Base-by-base conservation (phyloP, 2,888 invertebrate genomes). In the Diarsia mendica region DNA sequence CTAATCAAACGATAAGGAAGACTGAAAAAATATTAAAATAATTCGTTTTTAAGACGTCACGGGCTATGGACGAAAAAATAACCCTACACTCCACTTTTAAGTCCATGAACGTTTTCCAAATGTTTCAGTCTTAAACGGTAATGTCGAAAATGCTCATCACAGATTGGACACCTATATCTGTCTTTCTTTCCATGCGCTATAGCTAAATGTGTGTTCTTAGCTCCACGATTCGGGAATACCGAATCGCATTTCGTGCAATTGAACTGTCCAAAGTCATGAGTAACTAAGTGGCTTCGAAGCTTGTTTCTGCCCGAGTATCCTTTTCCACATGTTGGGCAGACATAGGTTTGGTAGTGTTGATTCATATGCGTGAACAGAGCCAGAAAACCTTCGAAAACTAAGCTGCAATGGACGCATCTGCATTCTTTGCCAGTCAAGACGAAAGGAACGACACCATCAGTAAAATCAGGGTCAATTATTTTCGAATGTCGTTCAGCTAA, bases 241-340 rank as follows among this genome's bases (percentile, higher is more conserved):
- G 90, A 88, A 63, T 92, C 92, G 84, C 97, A 97, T 78, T 95
- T 94, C 0, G 93, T 76, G 83, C 97, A 97, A 13, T 89, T 85
- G 73, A 94, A 95, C 44, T 93, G 89, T 0, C 95, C 93, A 3
- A 90, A 87, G 61, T 94, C 91, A 78, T 97, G 97, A 67, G 89
- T 87, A 23, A 87, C 89, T 53, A 93, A 90, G 77, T 97, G 97
- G 28, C 95, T 90, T 63, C 93, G 90, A 49, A 96, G 90, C 63
- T 95, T 95, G 10, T 94, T 92, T n/a, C 91, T 91, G 23, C 92
- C 92, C 2, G 95, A 93, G 85, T 93, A 97, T 5, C 94, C 94
- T 85, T 96, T 96, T 0, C 96, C 97, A 76, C 97, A 97, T 2
- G 91, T 91, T 49, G 93, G 89, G 74, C 97, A 97, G 11, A 96